Evolutionary conservation across 2,113 vertebrate species (phyloP).

Genomic region (Nothoprocta perdicaria): DNA sequence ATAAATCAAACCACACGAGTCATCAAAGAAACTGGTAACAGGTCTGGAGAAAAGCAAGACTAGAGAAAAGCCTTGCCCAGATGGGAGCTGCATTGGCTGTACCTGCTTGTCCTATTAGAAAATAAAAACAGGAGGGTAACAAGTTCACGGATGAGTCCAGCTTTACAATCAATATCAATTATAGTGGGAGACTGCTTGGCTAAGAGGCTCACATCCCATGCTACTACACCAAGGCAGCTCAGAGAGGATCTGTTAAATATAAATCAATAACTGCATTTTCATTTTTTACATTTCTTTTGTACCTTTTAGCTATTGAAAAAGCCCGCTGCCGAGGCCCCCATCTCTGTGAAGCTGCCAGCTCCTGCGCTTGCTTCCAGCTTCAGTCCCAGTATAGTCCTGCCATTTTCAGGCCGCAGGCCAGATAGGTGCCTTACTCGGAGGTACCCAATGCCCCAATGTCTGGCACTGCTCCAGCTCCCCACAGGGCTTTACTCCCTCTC

Average conservation of each 20-base stretch:
- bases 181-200: neutral
- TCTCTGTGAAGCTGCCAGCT: too few relatives aligned
- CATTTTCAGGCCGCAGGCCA: rapidly evolving
- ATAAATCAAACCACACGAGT: constrained; percentile 15
- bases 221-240: neutral
- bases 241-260: neutral
- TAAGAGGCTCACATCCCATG: neutral
- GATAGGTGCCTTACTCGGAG: too few relatives aligned
- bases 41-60: neutral
- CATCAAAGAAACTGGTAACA: neutral
- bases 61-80: neutral
- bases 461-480: too few relatives aligned
- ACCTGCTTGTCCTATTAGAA: neutral
- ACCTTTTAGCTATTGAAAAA: neutral
- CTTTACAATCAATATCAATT: constrained; percentile 43
- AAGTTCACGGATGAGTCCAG: neutral
- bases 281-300: neutral
- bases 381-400: neutral
- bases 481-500: too few relatives aligned
- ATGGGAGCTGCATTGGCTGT: neutral
- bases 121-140: neutral
- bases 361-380: too few relatives aligned
- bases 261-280: constrained; percentile 9
- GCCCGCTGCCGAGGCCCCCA: neutral
- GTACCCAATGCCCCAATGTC: too few relatives aligned